Conservation (phyloP, 2,113 vertebrate species). For the Gymnogyps californianus region DNA sequence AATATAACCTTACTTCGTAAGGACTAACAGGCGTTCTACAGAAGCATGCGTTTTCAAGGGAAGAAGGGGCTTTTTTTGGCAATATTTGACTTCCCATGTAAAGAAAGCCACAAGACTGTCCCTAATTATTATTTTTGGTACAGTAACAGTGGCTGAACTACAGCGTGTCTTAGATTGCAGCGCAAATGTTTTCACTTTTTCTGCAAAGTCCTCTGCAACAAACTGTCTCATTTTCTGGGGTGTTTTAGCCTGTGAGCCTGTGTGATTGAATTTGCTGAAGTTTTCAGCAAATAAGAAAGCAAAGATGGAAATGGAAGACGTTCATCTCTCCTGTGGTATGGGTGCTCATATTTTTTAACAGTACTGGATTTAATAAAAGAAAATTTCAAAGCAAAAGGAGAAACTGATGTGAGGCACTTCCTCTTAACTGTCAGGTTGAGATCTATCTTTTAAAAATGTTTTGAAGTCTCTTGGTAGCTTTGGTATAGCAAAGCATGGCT, state of each 20-base stretch:
- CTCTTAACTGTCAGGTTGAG: not conserved
- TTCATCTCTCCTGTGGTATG: not conserved
- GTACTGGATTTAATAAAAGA: not conserved
- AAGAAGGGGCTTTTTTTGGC: not conserved
- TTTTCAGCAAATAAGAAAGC: not conserved
- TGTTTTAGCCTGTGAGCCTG: not conserved
- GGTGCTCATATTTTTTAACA: not conserved
- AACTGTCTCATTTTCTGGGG: not conserved
- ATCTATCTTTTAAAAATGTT: not conserved
- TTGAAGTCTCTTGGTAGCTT: not conserved
- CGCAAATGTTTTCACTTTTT: not conserved
- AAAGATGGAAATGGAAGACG: not conserved
- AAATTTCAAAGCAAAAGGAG: not conserved
- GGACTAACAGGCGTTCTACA: not conserved
- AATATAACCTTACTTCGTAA: not conserved
- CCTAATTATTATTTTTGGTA: fast-evolving
- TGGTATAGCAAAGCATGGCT: not conserved
- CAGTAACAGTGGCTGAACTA: not conserved
- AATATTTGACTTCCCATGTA: not conserved
- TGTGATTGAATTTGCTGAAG: not conserved
- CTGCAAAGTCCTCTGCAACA: not conserved
- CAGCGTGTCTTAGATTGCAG: not conserved
- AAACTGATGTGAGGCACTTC: not conserved
- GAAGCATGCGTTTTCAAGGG: not conserved
- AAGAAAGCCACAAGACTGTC: not conserved